These are phyloP conservation scores for Subanguina moxae DNA, from an alignment of 1,140 invertebrate species.

Conservation along the genomic window DNA sequence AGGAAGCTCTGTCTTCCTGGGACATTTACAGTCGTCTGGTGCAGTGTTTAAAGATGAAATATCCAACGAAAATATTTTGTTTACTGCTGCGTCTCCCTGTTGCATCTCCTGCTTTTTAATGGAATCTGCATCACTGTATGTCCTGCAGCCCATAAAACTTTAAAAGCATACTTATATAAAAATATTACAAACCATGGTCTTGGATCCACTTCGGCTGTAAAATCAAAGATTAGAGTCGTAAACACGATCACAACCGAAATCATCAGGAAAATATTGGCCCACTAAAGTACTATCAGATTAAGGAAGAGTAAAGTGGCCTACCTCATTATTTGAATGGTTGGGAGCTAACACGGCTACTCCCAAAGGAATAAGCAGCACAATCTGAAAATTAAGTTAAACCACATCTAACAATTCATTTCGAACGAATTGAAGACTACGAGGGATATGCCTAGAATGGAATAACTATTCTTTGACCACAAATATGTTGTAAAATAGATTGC, in stretches of 20 bases:
- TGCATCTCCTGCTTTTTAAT: constrained; percentile 2
- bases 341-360: constrained; percentile 11
- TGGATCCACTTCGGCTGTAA: constrained; percentile 11
- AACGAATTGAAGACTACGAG: no score
- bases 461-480: no score
- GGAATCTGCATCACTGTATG: neutral
- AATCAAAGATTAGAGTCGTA: constrained; percentile 15
- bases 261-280: constrained; percentile 4
- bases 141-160: neutral
- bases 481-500: no score
- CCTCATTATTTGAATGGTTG: constrained; percentile 18
- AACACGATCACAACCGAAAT: constrained; percentile 17
- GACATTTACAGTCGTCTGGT: constrained; percentile 17
- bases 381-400: no score
- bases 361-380: constrained; percentile 25
- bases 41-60: constrained; percentile 27
- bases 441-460: no score
- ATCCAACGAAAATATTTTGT: constrained; percentile 31
- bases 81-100: constrained; percentile 7
- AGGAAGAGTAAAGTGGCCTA: no score
- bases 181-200: neutral
- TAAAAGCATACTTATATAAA: no score
- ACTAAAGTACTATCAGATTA: constrained; percentile 23
- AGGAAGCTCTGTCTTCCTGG: neutral
- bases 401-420: no score